These are phyloP conservation scores for Subanguina moxae DNA, from an alignment of 1,140 invertebrate species.

Conservation along the genomic window DNA sequence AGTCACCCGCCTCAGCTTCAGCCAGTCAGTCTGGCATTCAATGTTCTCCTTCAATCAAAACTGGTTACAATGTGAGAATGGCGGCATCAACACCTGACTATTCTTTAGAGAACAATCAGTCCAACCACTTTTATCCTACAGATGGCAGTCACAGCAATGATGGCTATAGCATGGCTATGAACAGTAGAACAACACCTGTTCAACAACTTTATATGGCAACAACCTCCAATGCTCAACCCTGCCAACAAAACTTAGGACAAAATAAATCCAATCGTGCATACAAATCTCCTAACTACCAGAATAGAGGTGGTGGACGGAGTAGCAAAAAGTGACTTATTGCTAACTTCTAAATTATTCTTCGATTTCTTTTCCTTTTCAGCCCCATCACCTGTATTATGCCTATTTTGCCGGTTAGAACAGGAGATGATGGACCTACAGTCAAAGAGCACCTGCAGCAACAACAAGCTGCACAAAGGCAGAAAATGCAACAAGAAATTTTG, in stretches of 20 bases:
- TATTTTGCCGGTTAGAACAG: conserved; percentile 12
- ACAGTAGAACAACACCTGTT: background rate
- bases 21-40: background rate
- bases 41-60: conserved; percentile 1
- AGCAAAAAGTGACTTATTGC: background rate
- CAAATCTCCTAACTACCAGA: background rate
- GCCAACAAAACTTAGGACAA: background rate
- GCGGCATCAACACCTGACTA: conserved; percentile 5
- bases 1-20: conserved; percentile 9
- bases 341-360: background rate
- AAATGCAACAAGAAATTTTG: conserved; percentile 27
- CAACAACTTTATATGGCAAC: background rate
- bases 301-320: background rate
- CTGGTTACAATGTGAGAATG: conserved; percentile 4
- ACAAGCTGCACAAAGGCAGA: conserved; percentile 25
- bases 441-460: conserved; percentile 33
- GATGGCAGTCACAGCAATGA: background rate
- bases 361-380: background rate
- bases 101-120: conserved; percentile 6
- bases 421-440: conserved; percentile 26
- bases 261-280: background rate
- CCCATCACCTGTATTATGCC: background rate
- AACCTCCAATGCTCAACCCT: background rate
- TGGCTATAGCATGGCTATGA: background rate
- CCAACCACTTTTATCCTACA: background rate